phyloP scores from a whole-genome alignment of 2,797 vertebrate species.

The Pitangus sulphuratus region DNA sequence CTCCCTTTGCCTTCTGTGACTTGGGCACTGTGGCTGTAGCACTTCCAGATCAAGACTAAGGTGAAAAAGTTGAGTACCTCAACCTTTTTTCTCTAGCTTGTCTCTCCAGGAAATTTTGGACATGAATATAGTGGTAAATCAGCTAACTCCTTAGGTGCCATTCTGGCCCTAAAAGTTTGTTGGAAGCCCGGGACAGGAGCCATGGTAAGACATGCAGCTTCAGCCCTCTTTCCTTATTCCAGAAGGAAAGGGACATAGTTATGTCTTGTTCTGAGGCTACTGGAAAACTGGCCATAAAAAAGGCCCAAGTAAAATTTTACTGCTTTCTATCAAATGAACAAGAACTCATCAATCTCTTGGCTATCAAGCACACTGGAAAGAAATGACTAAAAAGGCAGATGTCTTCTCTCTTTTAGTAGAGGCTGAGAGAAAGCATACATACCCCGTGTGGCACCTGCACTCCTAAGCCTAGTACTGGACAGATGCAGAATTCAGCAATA shows the following conservation, averaged over 20 bases:
- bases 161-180: background rate
- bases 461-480: background rate
- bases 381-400: background rate
- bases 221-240: background rate
- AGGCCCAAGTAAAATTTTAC: background rate
- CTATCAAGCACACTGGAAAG: background rate
- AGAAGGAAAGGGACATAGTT: background rate
- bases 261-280: background rate
- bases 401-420: background rate
- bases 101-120: background rate
- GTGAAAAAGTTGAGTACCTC: background rate
- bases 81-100: background rate
- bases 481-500: background rate
- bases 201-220: background rate
- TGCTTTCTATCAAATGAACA: background rate
- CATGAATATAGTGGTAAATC: background rate
- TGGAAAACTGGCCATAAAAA: background rate
- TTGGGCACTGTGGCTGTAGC: background rate
- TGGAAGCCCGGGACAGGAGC: background rate
- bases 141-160: background rate
- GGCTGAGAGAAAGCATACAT: fast-evolving
- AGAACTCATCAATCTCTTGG: background rate
- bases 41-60: background rate
- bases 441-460: background rate
- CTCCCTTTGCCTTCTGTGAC: background rate